Evolutionary conservation across 2,113 vertebrate genomes (phyloP), one percentile per base, ranked within the genome.

Genomic region (Benitochromis conjunctus): DNA sequence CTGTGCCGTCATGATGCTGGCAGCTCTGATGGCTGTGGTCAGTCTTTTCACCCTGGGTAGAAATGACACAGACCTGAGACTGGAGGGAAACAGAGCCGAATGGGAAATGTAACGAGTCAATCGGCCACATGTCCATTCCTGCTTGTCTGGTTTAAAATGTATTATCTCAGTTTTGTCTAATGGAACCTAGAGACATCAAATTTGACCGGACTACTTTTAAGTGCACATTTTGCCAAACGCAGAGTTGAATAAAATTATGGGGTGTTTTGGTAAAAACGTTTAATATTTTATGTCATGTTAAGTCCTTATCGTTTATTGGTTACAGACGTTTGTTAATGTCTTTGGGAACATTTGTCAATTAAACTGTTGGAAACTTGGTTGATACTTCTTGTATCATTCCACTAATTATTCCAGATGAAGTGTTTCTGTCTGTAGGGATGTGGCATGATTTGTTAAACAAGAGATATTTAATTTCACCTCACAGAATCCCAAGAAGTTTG

Each of bases 21-120:
- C 97, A 21, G 97, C 98, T 4, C 94, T 99, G 83, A 92, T 99
- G 91, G 97, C 98, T 0, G 97, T 96, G 1, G 96, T 97, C 29
- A 97, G 97, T 88, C 96, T 99, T 76, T 98, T 98, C 88, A 96
- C 97, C 0, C 91, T 98, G 66, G 96, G 97, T 21, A 96, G 97
- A 62, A 97, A 97, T 0, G 97, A 98, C 83, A 91, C 96, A 1
- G 97, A 98, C 31, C 93, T 98, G 31, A 95, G 95, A 78, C 94
- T 98, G 58, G 96, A 97, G 29, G 95, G 94, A 80, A 88, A 81
- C 36, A 84, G 88, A 84, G 94, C 88, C 21, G 96, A 96, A 53
- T 95, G 95, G 12, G 96, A 96, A 21, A 92, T 95, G 84, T 94
- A 83, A 81, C 84, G 6, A 86, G n/a, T 18, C 34, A 24, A 69